Percentiles rank a stretch among this genome's conserved stretches.
Conservation (phyloP, 2,113 vertebrate genomes). For the Arothron firmamentum region DNA sequence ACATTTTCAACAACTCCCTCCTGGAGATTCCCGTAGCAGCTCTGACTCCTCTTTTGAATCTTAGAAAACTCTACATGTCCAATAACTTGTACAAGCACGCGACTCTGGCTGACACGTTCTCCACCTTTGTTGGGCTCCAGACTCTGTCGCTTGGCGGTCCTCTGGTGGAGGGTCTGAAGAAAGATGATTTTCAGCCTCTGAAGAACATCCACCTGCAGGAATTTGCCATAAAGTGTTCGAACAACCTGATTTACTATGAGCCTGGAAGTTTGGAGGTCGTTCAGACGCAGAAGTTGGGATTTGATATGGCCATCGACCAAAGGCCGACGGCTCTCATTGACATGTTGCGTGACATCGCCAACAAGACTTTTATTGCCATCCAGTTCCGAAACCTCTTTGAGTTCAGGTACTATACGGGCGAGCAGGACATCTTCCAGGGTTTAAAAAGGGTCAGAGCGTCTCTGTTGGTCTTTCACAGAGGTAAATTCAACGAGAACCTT, state of each 20-base stretch:
- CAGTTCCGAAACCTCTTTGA: slow-evolving; percentile 83
- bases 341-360: slow-evolving; percentile 75
- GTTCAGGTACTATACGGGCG: slow-evolving; percentile 75
- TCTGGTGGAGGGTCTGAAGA: slow-evolving; percentile 62
- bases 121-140: slow-evolving; percentile 56
- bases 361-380: slow-evolving; percentile 66
- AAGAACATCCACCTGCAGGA: slow-evolving; percentile 58
- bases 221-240: slow-evolving; percentile 79
- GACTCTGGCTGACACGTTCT: slow-evolving; percentile 62
- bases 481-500: slow-evolving; percentile 83
- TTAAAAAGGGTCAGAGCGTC: slow-evolving; percentile 53
- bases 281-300: slow-evolving; percentile 68
- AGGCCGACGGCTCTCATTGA: slow-evolving; percentile 47
- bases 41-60: slow-evolving; percentile 60
- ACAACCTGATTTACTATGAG: slow-evolving; percentile 73
- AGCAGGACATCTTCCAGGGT: slow-evolving; percentile 71
- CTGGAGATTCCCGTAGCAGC: slow-evolving; percentile 66
- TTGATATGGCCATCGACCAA: slow-evolving; percentile 77
- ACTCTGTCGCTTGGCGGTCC: slow-evolving; percentile 77
- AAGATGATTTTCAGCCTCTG: slow-evolving; percentile 67
- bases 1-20: slow-evolving; percentile 83
- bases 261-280: slow-evolving; percentile 73
- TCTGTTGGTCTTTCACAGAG: slow-evolving; percentile 76
- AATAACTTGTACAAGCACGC: slow-evolving; percentile 77
- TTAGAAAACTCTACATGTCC: slow-evolving; percentile 73